phyloP scores from a whole-genome alignment of 2,797 vertebrate genomes.

The Tympanoctomys barrerae region DNA sequence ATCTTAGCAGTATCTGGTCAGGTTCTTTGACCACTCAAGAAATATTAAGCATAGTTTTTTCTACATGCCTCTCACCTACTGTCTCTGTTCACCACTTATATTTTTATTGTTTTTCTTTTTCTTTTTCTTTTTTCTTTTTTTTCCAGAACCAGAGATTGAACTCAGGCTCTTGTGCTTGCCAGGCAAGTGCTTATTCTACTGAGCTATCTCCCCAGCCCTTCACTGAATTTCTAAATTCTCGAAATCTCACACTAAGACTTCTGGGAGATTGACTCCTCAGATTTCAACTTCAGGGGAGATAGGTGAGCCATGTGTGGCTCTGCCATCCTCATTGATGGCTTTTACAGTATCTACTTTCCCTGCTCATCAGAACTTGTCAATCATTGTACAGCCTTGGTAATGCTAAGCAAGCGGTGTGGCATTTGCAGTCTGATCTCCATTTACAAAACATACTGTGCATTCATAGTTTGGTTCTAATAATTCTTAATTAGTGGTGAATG shows the following conservation, averaged over 20 bases:
- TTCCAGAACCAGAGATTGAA: too few species aligned
- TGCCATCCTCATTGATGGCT: neutral
- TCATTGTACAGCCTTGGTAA: neutral
- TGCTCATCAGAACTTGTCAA: neutral
- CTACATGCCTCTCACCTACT: neutral
- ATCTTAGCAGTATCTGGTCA: neutral
- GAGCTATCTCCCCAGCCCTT: too few species aligned
- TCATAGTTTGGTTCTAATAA: slow-evolving; percentile 23
- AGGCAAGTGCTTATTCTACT: too few species aligned
- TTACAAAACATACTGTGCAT: neutral
- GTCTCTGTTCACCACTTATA: neutral
- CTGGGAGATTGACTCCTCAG: neutral
- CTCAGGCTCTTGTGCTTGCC: too few species aligned
- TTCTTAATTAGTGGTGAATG: slow-evolving; percentile 2
- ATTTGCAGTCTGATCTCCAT: slow-evolving; percentile 20
- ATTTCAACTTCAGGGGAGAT: neutral
- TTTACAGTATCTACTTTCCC: neutral
- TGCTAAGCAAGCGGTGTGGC: neutral
- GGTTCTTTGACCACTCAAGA: neutral
- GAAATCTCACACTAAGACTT: neutral
- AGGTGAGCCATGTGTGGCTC: neutral
- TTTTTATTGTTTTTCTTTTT: neutral
- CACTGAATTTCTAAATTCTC: neutral
- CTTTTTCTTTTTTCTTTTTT: too few species aligned
- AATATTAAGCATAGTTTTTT: neutral